Percentiles rank a stretch among this genome's conserved stretches.
These are phyloP conservation scores for Momotus momota DNA, from an alignment of 2,797 vertebrate genomes.

Conservation along the genomic window DNA sequence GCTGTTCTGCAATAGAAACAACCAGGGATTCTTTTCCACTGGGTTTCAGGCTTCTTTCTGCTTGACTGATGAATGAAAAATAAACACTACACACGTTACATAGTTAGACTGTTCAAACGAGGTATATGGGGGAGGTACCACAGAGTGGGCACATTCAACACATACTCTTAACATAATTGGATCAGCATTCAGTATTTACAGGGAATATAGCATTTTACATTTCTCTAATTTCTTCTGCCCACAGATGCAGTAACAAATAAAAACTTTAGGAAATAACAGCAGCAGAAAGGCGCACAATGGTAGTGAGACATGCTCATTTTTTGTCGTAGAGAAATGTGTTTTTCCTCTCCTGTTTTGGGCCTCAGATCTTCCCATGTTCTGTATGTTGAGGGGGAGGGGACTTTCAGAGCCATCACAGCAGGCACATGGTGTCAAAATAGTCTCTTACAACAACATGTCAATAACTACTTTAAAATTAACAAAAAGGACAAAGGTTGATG, in stretches of 20 bases:
- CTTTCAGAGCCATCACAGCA: neutral
- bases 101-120: neutral
- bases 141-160: neutral
- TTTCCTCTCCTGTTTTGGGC: neutral
- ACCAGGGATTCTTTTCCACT: neutral
- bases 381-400: neutral
- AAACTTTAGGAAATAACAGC: neutral
- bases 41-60: constrained; percentile 29
- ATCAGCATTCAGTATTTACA: neutral
- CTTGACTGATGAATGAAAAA: neutral
- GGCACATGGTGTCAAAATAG: fast-evolving
- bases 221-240: neutral
- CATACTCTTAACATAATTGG: neutral
- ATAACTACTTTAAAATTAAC: neutral
- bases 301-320: neutral
- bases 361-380: neutral
- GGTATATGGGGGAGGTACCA: neutral
- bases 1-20: constrained; percentile 5
- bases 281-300: neutral
- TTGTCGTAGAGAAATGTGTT: neutral
- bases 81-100: neutral
- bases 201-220: neutral
- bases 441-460: neutral
- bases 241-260: neutral
- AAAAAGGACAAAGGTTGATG: neutral